Percentiles rank a stretch among this genome's conserved stretches.
These are phyloP conservation scores for Paraplagusia blochii DNA, from an alignment of 2,113 vertebrate species.

Conservation along the genomic window DNA sequence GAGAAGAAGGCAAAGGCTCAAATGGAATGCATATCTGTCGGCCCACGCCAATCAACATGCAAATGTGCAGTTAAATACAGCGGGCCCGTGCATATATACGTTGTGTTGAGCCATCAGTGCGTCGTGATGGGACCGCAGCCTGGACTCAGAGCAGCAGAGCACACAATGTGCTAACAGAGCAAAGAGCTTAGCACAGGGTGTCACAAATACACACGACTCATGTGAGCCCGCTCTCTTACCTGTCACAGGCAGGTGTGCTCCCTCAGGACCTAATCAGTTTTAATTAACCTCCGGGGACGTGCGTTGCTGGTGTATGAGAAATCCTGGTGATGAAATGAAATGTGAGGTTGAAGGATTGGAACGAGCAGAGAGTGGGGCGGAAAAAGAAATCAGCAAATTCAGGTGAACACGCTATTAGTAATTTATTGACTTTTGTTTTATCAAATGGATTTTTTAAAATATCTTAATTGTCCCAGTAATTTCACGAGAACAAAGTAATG, in stretches of 20 bases:
- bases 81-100: conserved; percentile 17
- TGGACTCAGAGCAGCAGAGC: conserved; percentile 46
- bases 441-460: too few species aligned
- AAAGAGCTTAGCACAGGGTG: conserved; percentile 55
- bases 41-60: conserved; percentile 44
- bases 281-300: conserved; percentile 76
- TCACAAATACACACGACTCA: conserved; percentile 40
- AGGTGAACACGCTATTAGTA: neutral
- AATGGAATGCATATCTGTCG: conserved; percentile 37
- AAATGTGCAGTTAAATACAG: conserved; percentile 37
- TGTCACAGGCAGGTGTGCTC: conserved; percentile 78
- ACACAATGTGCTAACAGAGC: conserved; percentile 51
- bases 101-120: conserved; percentile 4
- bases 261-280: conserved; percentile 78
- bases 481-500: too few species aligned
- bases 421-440: neutral
- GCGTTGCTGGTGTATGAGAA: conserved; percentile 15
- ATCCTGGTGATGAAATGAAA: conserved; percentile 7
- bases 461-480: too few species aligned
- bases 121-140: conserved; percentile 32
- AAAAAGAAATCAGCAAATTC: neutral
- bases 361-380: neutral
- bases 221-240: conserved; percentile 62
- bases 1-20: conserved; percentile 33
- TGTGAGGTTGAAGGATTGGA: conserved; percentile 32